These are phyloP conservation scores for Drosophila monieri DNA, from an alignment of 2,888 invertebrate species.

Conservation along the genomic window DNA sequence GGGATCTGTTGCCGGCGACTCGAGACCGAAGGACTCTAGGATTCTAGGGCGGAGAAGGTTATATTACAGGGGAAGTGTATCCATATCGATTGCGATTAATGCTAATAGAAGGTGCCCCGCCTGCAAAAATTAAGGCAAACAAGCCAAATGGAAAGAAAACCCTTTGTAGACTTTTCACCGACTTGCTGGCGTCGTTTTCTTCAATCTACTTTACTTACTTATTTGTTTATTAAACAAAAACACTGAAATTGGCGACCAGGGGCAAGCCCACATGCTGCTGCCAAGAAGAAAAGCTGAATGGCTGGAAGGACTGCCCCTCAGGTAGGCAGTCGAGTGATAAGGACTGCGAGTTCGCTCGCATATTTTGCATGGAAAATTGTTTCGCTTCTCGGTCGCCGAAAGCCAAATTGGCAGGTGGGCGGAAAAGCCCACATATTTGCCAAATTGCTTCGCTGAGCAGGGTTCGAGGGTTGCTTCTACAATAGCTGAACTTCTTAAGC, in stretches of 20 bases:
- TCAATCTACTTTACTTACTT: slow-evolving; percentile 58
- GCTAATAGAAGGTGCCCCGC: slow-evolving; percentile 61
- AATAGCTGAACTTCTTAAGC: neutral
- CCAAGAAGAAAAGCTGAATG: slow-evolving; percentile 6
- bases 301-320: slow-evolving; percentile 14
- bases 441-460: slow-evolving; percentile 1
- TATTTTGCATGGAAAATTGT: slow-evolving; percentile 19
- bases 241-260: slow-evolving; percentile 59
- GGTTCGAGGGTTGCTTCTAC: neutral
- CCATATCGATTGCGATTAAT: slow-evolving; percentile 58
- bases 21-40: neutral
- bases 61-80: slow-evolving; percentile 12
- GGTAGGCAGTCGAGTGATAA: slow-evolving; percentile 9
- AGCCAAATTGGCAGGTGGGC: slow-evolving; percentile 1
- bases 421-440: slow-evolving; percentile 1
- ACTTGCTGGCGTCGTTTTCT: slow-evolving; percentile 63
- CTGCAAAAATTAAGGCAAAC: slow-evolving; percentile 46
- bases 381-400: slow-evolving; percentile 4
- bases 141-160: slow-evolving; percentile 30
- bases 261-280: slow-evolving; percentile 62
- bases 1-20: neutral
- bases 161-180: slow-evolving; percentile 57
- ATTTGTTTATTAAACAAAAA: slow-evolving; percentile 75
- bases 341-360: neutral
- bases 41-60: neutral